Percentiles rank a stretch among this genome's conserved stretches.
phyloP scores from a whole-genome alignment of 2,797 vertebrate species.

The Bovichtus diacanthus region DNA sequence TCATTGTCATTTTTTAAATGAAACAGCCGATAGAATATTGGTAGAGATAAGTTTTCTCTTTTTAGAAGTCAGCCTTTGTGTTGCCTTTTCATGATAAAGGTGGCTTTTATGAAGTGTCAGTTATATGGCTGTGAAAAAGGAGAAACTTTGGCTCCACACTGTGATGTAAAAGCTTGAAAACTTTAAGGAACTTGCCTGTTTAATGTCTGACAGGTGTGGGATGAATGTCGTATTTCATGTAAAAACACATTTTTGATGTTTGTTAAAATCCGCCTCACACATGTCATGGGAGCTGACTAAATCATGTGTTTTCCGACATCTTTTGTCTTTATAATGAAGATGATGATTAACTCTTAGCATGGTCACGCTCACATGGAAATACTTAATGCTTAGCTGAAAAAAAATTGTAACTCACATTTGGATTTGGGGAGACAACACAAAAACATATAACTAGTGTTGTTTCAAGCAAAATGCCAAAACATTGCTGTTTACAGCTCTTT shows the following conservation, averaged over 20 bases:
- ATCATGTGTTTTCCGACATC: neutral
- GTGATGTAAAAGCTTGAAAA: conserved; percentile 10
- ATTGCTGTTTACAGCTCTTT: neutral
- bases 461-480: neutral
- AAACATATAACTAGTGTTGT: too few species aligned
- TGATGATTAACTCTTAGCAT: neutral
- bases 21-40: neutral
- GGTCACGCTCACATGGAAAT: neutral
- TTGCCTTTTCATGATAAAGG: neutral
- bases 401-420: neutral
- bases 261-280: neutral
- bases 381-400: neutral
- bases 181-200: neutral
- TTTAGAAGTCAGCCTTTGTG: neutral
- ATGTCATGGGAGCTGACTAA: neutral
- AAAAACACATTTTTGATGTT: neutral
- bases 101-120: neutral
- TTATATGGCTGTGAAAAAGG: neutral
- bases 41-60: neutral
- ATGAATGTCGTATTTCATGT: neutral
- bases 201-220: conserved; percentile 12
- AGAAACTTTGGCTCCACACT: neutral
- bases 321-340: neutral
- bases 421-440: neutral
- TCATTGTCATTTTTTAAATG: neutral